phyloP scores from a whole-genome alignment of 2,113 vertebrate genomes.

The Mormoops blainvillei region DNA sequence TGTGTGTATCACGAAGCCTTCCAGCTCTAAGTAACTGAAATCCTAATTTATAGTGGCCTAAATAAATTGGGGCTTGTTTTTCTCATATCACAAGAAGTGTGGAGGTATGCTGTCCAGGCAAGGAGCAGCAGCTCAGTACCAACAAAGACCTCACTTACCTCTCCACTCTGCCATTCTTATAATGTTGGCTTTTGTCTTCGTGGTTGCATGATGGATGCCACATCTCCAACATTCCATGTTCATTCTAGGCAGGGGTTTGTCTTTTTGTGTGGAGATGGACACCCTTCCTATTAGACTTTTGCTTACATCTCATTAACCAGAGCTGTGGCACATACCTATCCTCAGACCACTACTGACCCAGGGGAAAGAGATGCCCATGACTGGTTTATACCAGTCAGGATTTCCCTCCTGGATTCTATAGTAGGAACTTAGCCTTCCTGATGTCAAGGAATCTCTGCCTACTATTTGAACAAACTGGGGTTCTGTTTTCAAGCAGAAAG shows the following conservation, averaged over 20 bases:
- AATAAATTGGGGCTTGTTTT: neutral
- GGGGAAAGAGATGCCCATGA: neutral
- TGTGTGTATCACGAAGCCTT: neutral
- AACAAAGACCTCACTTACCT: neutral
- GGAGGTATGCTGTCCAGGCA: neutral
- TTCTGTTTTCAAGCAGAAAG: slow-evolving; percentile 16
- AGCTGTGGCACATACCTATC: neutral
- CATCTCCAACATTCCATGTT: neutral
- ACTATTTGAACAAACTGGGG: neutral
- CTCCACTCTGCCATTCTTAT: neutral
- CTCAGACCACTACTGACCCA: neutral
- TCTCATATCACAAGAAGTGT: neutral
- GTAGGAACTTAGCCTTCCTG: neutral
- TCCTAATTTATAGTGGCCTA: neutral
- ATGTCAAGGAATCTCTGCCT: neutral
- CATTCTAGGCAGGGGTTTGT: neutral
- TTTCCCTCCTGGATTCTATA: neutral
- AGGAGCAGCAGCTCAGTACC: neutral
- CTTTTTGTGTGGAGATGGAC: neutral
- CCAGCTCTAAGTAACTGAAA: neutral
- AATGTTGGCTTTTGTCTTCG: neutral
- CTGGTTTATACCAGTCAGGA: neutral
- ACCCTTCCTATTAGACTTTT: neutral
- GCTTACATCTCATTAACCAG: neutral
- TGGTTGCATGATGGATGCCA: neutral